Evolutionary conservation across 1,140 invertebrate species (phyloP), one percentile per base, ranked within the genome.

Genomic region (Bradysia coprophila): DNA sequence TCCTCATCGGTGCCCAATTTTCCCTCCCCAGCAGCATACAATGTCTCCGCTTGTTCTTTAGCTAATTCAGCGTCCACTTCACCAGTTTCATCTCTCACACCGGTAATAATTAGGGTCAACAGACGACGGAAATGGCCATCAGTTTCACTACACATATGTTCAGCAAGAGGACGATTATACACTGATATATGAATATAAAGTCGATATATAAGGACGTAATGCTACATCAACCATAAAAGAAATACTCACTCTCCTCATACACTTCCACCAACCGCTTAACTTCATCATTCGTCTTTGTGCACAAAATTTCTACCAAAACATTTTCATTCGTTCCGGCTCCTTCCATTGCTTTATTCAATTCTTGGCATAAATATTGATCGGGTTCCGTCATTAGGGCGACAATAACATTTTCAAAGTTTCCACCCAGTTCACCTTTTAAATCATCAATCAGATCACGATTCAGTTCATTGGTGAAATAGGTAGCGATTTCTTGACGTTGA

Each of bases 351-450:
- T 71, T 62, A 46, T 81, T 59, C 39, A 86, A 58, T 53, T 83
- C 69, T 50, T 73, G 65, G 49, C 77, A 80, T 31, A 84, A 65
- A 57, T 78, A 85, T 41, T 79, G 70, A 41, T 67, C 65, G 0
- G 78, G 75, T 0, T 73, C 69, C 48, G 66, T 62, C 73, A 83
- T 76, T 33, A 87, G 56, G 0, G 76, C 81, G 10, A 82, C 56
- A 42, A 87, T 77, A 10, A 84, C 71, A 53, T 83, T 74, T 54
- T 85, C 79, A 55, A 83, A 83, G 52, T 81, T 73, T 23, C 81
- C 82, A 40, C 75, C 71, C 32, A 86, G 55, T 54, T 87, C 82
- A 21, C 71, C 72, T 52, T 82, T 80, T 15, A 88, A 54, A 49
- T 86, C 80, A 33, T 75, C 72, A 19, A 80, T 70, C 42, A 87